A percentile compares a stretch with the other conserved stretches of the same genome.
Evolutionary conservation across 2,888 invertebrate genomes (phyloP).

Genomic region (Drosophila atripex): DNA sequence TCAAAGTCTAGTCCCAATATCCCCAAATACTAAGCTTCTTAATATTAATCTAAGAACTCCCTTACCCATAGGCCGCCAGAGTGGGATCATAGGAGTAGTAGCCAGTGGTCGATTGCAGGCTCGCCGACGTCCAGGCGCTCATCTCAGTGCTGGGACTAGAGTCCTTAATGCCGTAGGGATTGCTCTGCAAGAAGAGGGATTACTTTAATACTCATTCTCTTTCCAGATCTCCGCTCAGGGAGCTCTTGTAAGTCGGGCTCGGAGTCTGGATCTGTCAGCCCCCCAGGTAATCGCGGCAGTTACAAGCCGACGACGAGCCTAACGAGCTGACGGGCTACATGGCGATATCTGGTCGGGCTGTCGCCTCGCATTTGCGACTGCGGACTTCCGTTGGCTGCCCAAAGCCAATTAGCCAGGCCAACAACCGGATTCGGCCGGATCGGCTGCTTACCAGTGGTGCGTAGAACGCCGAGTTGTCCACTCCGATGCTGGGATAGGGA

Average conservation of each 20-base stretch:
- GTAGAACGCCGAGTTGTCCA: conserved; percentile 97
- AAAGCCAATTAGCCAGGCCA: conserved; percentile 67
- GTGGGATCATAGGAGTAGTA: conserved; percentile 97
- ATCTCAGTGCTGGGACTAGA: conserved; percentile 92
- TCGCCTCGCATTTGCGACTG: conserved; percentile 58
- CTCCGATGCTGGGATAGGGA: conserved; percentile 95
- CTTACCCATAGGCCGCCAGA: conserved; percentile 94
- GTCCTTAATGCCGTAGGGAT: conserved; percentile 95
- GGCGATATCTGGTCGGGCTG: conserved; percentile 62
- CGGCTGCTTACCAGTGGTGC: conserved; percentile 94
- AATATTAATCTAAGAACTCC: conserved; percentile 14
- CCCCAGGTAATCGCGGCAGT: conserved; percentile 40
- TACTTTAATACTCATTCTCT: neutral
- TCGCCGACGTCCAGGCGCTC: conserved; percentile 95
- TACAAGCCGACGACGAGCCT: conserved; percentile 38
- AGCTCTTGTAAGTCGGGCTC: conserved; percentile 52
- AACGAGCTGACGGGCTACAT: conserved; percentile 40
- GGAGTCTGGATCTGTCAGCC: conserved; percentile 42
- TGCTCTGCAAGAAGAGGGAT: conserved; percentile 87
- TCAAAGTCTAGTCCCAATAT: too few species aligned
- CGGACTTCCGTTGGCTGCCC: conserved; percentile 64
- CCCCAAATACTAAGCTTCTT: too few species aligned
- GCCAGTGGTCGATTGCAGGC: conserved; percentile 94
- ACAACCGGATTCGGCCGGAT: too few species aligned
- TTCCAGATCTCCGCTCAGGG: conserved; percentile 11